Evolutionary conservation across 2,888 invertebrate genomes (phyloP).

Genomic region (Andricus quercusramuli): DNA sequence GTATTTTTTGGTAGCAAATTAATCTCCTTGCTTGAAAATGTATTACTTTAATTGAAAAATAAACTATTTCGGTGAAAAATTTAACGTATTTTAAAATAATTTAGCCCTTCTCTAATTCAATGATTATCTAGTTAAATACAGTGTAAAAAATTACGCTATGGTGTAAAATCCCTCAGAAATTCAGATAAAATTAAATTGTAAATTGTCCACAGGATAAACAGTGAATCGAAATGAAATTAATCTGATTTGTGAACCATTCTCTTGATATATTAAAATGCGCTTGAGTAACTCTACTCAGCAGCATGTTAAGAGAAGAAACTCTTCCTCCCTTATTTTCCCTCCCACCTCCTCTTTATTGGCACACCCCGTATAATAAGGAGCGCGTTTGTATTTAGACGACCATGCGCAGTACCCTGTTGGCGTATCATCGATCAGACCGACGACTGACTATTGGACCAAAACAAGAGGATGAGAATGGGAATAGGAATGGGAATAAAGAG

Average conservation of each 20-base stretch:
- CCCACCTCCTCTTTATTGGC: slow-evolving; percentile 65
- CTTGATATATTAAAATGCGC: not conserved
- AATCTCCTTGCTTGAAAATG: too few species aligned
- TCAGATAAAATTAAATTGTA: not conserved
- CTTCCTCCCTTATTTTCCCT: slow-evolving; percentile 26
- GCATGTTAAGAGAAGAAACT: not conserved
- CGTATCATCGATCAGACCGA: slow-evolving; percentile 78
- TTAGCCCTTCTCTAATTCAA: too few species aligned
- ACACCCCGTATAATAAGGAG: slow-evolving; percentile 75
- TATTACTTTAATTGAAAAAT: too few species aligned
- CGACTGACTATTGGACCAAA: slow-evolving; percentile 77
- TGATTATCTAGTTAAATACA: too few species aligned
- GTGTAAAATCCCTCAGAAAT: not conserved
- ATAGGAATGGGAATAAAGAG: slow-evolving; percentile 67
- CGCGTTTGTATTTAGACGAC: slow-evolving; percentile 73
- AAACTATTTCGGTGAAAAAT: too few species aligned
- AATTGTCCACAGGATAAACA: not conserved
- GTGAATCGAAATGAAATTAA: not conserved
- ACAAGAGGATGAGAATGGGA: slow-evolving; percentile 74
- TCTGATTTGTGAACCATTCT: not conserved
- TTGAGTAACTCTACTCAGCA: not conserved
- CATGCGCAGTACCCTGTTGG: slow-evolving; percentile 77
- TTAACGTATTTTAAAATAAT: too few species aligned
- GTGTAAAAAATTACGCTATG: too few species aligned
- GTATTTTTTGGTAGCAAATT: too few species aligned